Conservation (phyloP, 64 coral and sea anemone species). For the Trachythela sp. region DNA sequence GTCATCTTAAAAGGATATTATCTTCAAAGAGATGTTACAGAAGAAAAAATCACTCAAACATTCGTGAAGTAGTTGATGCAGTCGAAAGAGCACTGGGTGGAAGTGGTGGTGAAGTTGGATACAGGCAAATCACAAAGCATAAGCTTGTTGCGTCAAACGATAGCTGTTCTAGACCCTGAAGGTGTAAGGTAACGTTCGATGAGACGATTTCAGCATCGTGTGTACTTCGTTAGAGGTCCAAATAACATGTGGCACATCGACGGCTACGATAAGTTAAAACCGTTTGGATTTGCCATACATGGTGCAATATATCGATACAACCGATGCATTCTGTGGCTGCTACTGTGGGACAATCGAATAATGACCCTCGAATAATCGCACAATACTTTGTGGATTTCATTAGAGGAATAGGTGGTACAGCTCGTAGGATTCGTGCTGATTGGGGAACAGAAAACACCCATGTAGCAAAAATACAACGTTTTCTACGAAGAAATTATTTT, state of each 20-base stretch:
- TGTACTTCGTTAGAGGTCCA: constrained; percentile 30
- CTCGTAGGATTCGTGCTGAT: constrained; percentile 30
- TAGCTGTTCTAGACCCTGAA: constrained; percentile 57
- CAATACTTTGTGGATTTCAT: constrained; percentile 49
- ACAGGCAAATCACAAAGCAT: constrained; percentile 46
- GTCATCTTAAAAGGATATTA: constrained; percentile 61
- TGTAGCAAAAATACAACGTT: constrained; percentile 50
- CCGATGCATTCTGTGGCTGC: constrained; percentile 53
- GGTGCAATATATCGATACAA: constrained; percentile 45
- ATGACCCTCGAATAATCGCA: too few species aligned
- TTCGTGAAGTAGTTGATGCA: constrained; percentile 12
- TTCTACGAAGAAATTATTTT: constrained; percentile 41
- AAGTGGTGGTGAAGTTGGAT: constrained; percentile 61
- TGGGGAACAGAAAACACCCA: constrained; percentile 55
- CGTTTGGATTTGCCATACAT: constrained; percentile 24
- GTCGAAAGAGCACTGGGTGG: constrained; percentile 57
- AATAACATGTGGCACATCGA: constrained; percentile 45
- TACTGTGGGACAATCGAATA: too few species aligned
- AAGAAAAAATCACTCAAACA: constrained; percentile 23
- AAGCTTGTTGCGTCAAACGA: constrained; percentile 31
- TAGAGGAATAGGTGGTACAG: constrained; percentile 5
- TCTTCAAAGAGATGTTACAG: constrained; percentile 25
- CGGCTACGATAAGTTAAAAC: constrained; percentile 27
- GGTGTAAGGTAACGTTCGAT: constrained; percentile 35
- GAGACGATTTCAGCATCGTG: constrained; percentile 33